Conservation (phyloP, 2,113 vertebrate genomes). For the Promerops cafer region DNA sequence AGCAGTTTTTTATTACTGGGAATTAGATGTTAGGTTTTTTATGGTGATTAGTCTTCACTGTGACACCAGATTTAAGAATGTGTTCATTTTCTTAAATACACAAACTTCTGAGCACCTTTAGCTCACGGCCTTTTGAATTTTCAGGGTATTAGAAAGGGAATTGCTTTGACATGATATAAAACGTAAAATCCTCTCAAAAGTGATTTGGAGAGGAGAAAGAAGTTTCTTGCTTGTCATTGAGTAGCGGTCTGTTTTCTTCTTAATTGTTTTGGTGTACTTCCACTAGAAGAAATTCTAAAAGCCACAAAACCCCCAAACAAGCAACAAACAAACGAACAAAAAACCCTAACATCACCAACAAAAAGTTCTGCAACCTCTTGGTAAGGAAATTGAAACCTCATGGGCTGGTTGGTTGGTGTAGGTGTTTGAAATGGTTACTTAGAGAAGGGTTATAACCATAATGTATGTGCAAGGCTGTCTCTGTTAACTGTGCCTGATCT, state of each 20-base stretch:
- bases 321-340: background rate
- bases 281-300: background rate
- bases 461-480: background rate
- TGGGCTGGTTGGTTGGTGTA: background rate
- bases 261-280: background rate
- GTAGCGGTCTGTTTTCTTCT: background rate
- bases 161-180: background rate
- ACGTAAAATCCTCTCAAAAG: background rate
- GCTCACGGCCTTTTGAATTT: background rate
- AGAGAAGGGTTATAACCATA: background rate
- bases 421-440: background rate
- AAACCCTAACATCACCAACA: background rate
- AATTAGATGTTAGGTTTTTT: background rate
- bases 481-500: background rate
- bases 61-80: background rate
- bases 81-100: background rate
- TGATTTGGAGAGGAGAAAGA: background rate
- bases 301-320: background rate
- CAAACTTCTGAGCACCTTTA: background rate
- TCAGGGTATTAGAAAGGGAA: background rate
- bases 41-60: background rate
- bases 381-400: background rate
- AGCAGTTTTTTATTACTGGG: background rate
- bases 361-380: background rate
- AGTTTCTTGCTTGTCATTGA: background rate